Evolutionary conservation across 2,113 vertebrate genomes (phyloP).

Genomic region (Ascaphus truei): DNA sequence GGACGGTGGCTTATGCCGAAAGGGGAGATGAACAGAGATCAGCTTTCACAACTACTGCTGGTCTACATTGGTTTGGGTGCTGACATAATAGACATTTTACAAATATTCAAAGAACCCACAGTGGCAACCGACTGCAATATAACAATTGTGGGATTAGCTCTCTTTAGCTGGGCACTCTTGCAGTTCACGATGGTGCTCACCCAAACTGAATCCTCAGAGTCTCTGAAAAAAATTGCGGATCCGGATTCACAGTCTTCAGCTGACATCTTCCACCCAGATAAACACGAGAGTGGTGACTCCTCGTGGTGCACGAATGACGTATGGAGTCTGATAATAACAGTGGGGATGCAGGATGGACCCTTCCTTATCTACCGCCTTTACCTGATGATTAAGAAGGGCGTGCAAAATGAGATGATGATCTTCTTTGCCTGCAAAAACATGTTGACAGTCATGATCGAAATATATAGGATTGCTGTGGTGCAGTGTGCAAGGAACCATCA

Average conservation of each 20-base stretch:
- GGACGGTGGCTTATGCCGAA: constrained; percentile 72
- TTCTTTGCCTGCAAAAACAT: constrained; percentile 73
- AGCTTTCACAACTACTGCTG: constrained; percentile 69
- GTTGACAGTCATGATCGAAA: constrained; percentile 61
- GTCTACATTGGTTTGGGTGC: constrained; percentile 64
- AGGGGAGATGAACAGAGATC: constrained; percentile 64
- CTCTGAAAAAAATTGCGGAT: not conserved
- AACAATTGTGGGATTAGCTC: constrained; percentile 53
- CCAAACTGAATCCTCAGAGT: constrained; percentile 45
- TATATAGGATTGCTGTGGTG: constrained; percentile 62
- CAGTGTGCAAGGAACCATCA: not conserved
- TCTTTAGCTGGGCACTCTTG: constrained; percentile 68
- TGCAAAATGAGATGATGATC: constrained; percentile 70
- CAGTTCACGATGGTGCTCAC: constrained; percentile 68
- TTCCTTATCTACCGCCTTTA: constrained; percentile 66
- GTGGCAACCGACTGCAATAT: constrained; percentile 54
- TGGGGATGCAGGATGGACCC: constrained; percentile 63
- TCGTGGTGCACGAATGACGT: constrained; percentile 59
- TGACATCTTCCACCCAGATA: no score
- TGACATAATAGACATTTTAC: constrained; percentile 69
- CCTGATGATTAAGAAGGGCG: constrained; percentile 56
- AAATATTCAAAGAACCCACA: constrained; percentile 61
- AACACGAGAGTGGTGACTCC: not conserved
- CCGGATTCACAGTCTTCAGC: not conserved
- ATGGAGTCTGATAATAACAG: constrained; percentile 63